Conservation (phyloP, 2,888 invertebrate genomes). For the Dryocosmus kuriphilus region DNA sequence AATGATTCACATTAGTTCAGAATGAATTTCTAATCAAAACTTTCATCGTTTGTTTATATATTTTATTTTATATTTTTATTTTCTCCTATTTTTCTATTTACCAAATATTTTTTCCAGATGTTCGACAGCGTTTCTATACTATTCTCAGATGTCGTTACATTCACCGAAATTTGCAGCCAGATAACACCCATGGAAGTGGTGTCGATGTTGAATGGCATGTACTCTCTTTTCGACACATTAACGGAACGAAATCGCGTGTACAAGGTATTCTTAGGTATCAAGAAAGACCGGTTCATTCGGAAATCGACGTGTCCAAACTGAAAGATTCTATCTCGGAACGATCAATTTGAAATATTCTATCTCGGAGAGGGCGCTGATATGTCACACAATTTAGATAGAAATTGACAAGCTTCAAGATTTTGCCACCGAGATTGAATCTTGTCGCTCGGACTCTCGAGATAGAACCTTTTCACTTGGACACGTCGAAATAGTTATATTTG, state of each 20-base stretch:
- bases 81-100: background rate
- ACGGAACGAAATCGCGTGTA: slow-evolving; percentile 96
- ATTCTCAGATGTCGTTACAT: slow-evolving; percentile 98
- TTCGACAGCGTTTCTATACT: slow-evolving; percentile 97
- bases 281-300: slow-evolving; percentile 1
- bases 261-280: slow-evolving; percentile 83
- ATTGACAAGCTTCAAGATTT: too few species aligned
- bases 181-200: slow-evolving; percentile 99
- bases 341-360: too few species aligned
- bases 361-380: too few species aligned
- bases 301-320: background rate
- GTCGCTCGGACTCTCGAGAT: too few species aligned
- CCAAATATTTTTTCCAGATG: slow-evolving; percentile 82
- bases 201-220: slow-evolving; percentile 98
- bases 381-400: too few species aligned
- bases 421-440: too few species aligned
- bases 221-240: slow-evolving; percentile 96
- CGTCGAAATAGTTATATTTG: background rate
- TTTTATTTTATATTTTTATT: background rate
- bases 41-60: background rate
- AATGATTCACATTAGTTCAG: too few species aligned
- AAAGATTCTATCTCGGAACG: too few species aligned
- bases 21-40: too few species aligned
- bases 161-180: slow-evolving; percentile 97
- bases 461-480: too few species aligned